Evolutionary conservation across 1,140 invertebrate species (phyloP), one percentile per base, ranked within the genome.

Genomic region (Asbolus verrucosus): DNA sequence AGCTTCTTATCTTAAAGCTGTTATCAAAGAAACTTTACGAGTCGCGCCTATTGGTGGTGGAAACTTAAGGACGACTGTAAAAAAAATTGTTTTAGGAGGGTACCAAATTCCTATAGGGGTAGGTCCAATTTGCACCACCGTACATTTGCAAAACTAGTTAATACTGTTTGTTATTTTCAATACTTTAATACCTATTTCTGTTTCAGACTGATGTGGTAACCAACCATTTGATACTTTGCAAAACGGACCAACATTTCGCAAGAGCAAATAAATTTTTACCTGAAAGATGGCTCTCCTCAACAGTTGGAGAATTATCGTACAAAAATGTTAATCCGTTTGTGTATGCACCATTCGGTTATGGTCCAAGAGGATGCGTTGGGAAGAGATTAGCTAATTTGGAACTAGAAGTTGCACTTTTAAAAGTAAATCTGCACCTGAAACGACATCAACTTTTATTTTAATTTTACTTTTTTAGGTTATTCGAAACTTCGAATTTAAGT

Each of bases 311-410:
- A 30, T 59, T 80, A 1, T 43, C 24, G 3, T 8, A 15, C 6
- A 67, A 70, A 61, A 67, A 38, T 33, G 24, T 21, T 5, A 36
- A 65, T 59, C 67, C 72, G 1, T 73, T 73, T 68, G 60, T 50
- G 9, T 54, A 9, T 27, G 19, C 69, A 8, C 72, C 72, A 9
- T 74, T 74, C 33, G 70, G 72, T 8, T 36, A 50, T 36, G 72
- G 70, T n/a, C 13, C 72, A 16, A n/a, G 72, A 36, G 16, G 31
- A 27, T 87, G 85, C 61, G 80, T 85, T 30, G 85, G 85, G 8
- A 84, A 87, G 67, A 81, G 91, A 46, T 86, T 92, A 71, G 91
- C 90, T 3, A 88, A 91, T 76, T 82, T 91, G 73, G 88, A 91
- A 76, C 78, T 92, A 50, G 85, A 89, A 74, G 82, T 89, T 9